A percentile compares a stretch with the other conserved stretches of the same genome.
Evolutionary conservation across 1,140 invertebrate species (phyloP).

Genomic region (Musca domestica): DNA sequence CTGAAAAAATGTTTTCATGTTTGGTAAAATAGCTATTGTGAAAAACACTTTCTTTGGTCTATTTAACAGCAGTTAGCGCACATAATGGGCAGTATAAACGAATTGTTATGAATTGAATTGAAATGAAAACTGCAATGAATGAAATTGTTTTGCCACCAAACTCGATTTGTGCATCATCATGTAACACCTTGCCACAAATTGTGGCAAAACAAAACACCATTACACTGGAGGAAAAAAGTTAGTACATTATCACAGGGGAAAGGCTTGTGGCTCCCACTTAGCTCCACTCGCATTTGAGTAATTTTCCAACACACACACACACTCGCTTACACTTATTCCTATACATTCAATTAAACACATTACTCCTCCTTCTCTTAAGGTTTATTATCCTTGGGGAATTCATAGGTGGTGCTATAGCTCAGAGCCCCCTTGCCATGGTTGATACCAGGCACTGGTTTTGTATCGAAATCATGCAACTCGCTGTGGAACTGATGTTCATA

Average conservation of each 20-base stretch:
- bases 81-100: no score
- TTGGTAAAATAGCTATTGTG: no score
- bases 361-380: not conserved
- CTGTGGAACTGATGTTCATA: conserved; percentile 21
- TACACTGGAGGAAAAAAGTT: no score
- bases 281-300: not conserved
- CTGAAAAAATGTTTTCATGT: no score
- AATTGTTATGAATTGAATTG: not conserved
- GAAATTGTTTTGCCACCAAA: not conserved
- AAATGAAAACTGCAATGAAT: not conserved
- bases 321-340: not conserved
- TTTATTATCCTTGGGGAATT: conserved; percentile 39
- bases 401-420: conserved; percentile 47
- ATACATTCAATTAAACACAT: not conserved
- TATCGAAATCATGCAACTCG: conserved; percentile 27
- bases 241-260: not conserved
- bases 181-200: no score
- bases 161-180: no score
- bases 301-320: not conserved
- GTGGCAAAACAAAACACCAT: no score
- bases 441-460: conserved; percentile 43
- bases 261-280: no score
- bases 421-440: conserved; percentile 49
- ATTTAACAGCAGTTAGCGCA: no score
- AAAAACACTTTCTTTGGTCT: no score